Evolutionary conservation across 2,797 vertebrate species (phyloP).

Genomic region (Loris lydekkerianus): DNA sequence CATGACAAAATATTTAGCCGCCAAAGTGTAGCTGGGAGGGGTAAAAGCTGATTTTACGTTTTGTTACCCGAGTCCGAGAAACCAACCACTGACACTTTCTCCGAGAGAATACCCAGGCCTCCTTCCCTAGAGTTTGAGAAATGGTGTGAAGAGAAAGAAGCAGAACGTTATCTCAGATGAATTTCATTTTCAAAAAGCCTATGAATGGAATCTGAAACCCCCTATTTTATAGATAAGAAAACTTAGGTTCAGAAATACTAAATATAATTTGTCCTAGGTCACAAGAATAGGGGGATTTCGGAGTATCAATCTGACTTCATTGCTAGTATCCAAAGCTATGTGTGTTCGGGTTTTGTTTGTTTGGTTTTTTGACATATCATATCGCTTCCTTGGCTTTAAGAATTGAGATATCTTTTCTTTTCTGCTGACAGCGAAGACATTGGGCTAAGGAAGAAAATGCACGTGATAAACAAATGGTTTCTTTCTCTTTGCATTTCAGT

Average conservation of each 20-base stretch:
- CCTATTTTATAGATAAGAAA: neutral
- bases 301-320: neutral
- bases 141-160: neutral
- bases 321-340: neutral
- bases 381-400: neutral
- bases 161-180: neutral
- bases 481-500: neutral
- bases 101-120: neutral
- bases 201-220: neutral
- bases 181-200: neutral
- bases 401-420: neutral
- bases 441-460: neutral
- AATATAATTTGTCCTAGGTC: neutral
- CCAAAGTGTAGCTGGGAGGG: neutral
- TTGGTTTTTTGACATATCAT: neutral
- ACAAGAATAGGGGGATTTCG: neutral
- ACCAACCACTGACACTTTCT: neutral
- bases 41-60: neutral
- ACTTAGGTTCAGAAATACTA: neutral
- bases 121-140: slow-evolving; percentile 28
- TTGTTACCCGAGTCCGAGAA: neutral
- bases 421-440: neutral
- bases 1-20: neutral
- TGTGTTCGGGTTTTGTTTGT: neutral
- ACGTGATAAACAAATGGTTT: neutral